Evolutionary conservation across 2,888 invertebrate genomes (phyloP).

Genomic region (Xylocampa areola): DNA sequence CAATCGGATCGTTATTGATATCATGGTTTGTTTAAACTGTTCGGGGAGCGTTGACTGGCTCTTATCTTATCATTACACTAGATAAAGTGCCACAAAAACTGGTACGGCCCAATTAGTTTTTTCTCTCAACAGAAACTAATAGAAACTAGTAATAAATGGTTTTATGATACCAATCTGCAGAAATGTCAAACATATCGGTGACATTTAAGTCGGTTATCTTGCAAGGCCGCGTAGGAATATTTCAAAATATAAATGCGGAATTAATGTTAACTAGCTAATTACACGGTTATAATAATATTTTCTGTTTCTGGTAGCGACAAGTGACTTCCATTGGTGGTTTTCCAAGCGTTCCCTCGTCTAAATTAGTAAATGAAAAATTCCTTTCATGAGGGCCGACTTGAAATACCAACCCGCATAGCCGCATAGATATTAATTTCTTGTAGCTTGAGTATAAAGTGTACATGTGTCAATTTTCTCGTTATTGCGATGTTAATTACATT

Average conservation of each 20-base stretch:
- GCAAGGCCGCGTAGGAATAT: slow-evolving; percentile 35
- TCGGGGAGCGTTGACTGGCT: slow-evolving; percentile 63
- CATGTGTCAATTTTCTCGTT: slow-evolving; percentile 23
- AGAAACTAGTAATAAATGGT: slow-evolving; percentile 17
- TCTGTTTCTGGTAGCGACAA: slow-evolving; percentile 39
- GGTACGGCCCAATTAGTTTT: slow-evolving; percentile 11
- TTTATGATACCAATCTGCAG: slow-evolving; percentile 20
- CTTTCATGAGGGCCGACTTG: slow-evolving; percentile 28
- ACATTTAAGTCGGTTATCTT: slow-evolving; percentile 46
- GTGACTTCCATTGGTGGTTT: slow-evolving; percentile 37
- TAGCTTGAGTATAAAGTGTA: slow-evolving; percentile 13
- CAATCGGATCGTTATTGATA: slow-evolving; percentile 56
- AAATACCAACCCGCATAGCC: slow-evolving; percentile 21
- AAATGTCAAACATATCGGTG: slow-evolving; percentile 42
- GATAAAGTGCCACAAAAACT: slow-evolving; percentile 53
- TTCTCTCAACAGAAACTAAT: slow-evolving; percentile 13
- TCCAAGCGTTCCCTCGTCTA: slow-evolving; percentile 29
- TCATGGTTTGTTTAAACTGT: slow-evolving; percentile 61
- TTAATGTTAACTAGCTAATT: slow-evolving; percentile 40
- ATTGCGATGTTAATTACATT: slow-evolving; percentile 20
- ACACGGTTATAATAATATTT: slow-evolving; percentile 38
- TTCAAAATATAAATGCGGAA: slow-evolving; percentile 31
- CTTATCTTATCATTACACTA: slow-evolving; percentile 65
- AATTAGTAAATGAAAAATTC: slow-evolving; percentile 39
- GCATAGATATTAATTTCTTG: slow-evolving; percentile 39